Percentiles rank a stretch among this genome's conserved stretches.
Evolutionary conservation across 2,113 vertebrate genomes (phyloP).

Genomic region (Zapornia atra): DNA sequence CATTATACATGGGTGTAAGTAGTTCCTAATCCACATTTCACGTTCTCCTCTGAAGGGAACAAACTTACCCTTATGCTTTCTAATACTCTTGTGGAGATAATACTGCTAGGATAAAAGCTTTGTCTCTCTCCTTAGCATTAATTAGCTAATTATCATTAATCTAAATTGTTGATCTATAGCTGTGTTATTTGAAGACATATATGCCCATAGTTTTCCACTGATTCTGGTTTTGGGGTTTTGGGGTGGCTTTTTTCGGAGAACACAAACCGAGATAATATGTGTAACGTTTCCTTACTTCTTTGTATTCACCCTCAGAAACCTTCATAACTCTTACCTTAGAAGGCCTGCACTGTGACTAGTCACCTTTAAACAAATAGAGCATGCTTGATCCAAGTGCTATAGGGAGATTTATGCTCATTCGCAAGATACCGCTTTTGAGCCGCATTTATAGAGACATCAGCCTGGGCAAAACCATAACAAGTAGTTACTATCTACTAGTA

Average conservation of each 20-base stretch:
- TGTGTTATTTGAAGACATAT: background rate
- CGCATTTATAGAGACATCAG: background rate
- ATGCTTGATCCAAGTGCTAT: background rate
- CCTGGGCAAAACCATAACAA: background rate
- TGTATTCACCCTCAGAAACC: background rate
- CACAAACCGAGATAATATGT: background rate
- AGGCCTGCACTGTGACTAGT: background rate
- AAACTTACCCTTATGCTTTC: background rate
- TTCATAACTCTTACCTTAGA: background rate
- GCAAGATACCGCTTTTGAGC: background rate
- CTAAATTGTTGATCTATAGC: background rate
- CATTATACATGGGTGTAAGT: background rate
- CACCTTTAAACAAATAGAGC: background rate
- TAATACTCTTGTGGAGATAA: background rate
- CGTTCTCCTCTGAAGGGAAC: background rate
- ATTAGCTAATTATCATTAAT: background rate
- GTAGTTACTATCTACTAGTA: background rate
- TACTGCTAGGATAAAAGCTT: background rate
- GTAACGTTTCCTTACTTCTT: background rate
- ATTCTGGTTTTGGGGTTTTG: background rate
- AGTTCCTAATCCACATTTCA: background rate
- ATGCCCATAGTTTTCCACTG: background rate
- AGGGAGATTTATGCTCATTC: background rate
- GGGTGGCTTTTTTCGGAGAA: background rate
- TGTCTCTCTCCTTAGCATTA: background rate